phyloP scores from a whole-genome alignment of 1,140 invertebrate species.

The Steinernema feltiae region DNA sequence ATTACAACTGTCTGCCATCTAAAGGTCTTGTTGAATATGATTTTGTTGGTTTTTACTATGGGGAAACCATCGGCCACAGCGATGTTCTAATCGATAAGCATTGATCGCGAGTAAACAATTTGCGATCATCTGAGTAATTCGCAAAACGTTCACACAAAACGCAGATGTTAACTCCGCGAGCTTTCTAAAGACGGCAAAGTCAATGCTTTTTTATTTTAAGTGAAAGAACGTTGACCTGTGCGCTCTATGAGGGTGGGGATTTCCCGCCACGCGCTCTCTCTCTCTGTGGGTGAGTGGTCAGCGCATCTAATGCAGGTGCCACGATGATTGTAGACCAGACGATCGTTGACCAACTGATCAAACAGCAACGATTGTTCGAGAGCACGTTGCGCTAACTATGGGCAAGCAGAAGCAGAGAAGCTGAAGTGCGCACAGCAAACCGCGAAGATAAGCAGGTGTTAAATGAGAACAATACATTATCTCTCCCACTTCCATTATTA shows the following conservation, averaged over 20 bases:
- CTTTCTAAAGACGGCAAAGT: not conserved
- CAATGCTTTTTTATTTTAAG: no score
- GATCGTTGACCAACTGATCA: conserved; percentile 1
- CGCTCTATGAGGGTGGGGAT: not conserved
- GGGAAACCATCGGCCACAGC: no score
- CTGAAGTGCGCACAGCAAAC: no score
- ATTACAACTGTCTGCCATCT: not conserved
- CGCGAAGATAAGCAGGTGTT: not conserved
- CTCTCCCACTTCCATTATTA: not conserved
- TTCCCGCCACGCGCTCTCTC: not conserved
- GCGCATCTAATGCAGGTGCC: not conserved
- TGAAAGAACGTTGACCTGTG: no score
- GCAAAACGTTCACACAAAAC: no score
- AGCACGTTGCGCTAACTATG: no score
- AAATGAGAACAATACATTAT: not conserved
- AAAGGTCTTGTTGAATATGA: not conserved
- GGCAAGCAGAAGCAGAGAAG: no score
- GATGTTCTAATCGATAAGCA: no score
- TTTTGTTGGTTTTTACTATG: not conserved
- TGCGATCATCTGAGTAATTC: no score
- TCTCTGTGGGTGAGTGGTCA: no score
- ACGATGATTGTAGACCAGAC: not conserved
- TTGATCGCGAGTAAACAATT: no score
- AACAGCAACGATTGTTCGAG: not conserved
- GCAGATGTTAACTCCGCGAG: no score